Conservation (phyloP, 2,888 invertebrate species). For the Chironomus tentans region DNA sequence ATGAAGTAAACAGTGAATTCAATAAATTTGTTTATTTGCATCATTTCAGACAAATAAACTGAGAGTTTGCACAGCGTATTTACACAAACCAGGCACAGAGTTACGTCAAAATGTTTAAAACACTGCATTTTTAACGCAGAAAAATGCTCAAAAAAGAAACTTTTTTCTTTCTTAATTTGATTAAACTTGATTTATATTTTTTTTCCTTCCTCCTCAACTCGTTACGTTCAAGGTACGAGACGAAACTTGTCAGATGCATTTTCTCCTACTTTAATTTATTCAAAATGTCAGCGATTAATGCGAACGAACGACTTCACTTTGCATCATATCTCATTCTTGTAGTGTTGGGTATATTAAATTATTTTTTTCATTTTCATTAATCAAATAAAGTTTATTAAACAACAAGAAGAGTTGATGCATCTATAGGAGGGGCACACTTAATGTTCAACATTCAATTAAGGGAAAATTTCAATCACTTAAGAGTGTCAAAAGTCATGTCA, state of each 20-base stretch:
- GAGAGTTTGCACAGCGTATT: no score
- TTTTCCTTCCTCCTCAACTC: not conserved
- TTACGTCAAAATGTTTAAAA: no score
- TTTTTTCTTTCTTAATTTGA: not conserved
- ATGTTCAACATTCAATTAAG: not conserved
- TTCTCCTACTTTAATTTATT: not conserved
- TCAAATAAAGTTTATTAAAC: not conserved
- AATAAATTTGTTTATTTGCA: no score
- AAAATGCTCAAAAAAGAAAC: not conserved
- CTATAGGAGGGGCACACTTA: not conserved
- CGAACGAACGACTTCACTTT: constrained; percentile 8
- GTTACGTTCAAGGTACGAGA: not conserved
- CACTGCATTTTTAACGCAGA: no score
- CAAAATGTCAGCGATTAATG: not conserved
- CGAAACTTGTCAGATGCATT: not conserved
- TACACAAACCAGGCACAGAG: no score
- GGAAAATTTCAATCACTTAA: not conserved
- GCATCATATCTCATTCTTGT: not conserved
- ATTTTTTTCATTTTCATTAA: not conserved
- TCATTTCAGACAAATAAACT: no score
- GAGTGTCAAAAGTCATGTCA: not conserved
- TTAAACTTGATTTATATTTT: not conserved
- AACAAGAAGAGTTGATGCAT: not conserved
- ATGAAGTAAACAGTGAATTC: no score
- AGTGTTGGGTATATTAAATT: no score